Evolutionary conservation across 2,888 invertebrate species (phyloP).

Genomic region (Drosophila mimetica): DNA sequence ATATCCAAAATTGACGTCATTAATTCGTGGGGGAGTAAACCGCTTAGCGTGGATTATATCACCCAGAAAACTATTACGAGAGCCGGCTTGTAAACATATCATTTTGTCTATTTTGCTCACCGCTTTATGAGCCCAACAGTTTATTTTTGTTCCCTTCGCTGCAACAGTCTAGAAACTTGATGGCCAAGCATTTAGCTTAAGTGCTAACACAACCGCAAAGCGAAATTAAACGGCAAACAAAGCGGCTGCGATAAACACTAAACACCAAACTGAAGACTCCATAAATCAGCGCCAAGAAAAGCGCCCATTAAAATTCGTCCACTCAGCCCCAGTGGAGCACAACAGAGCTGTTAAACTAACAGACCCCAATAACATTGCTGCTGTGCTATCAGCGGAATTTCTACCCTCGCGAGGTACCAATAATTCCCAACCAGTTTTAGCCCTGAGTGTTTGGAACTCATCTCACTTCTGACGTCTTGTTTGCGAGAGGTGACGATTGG

Average conservation of each 20-base stretch:
- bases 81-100: slow-evolving; percentile 16
- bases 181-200: slow-evolving; percentile 34
- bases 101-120: slow-evolving; percentile 12
- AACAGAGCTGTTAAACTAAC: slow-evolving; percentile 14
- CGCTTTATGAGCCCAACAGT: slow-evolving; percentile 21
- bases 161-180: slow-evolving; percentile 37
- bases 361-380: background rate
- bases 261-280: background rate
- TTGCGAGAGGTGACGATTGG: slow-evolving; percentile 80
- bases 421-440: slow-evolving; percentile 63
- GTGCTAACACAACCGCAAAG: slow-evolving; percentile 28
- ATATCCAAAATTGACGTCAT: slow-evolving; percentile 14
- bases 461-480: accelerated
- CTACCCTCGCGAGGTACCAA: background rate
- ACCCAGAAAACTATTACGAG: slow-evolving; percentile 9
- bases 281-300: slow-evolving; percentile 29
- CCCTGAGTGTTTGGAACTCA: background rate
- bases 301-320: slow-evolving; percentile 33
- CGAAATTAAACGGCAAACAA: slow-evolving; percentile 39
- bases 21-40: slow-evolving; percentile 13
- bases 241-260: slow-evolving; percentile 28
- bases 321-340: slow-evolving; percentile 3
- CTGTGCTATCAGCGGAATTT: background rate
- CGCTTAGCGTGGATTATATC: slow-evolving; percentile 6
- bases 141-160: slow-evolving; percentile 26